Conservation (phyloP, 2,888 invertebrate species). For the Lasioglossum oenotherae region DNA sequence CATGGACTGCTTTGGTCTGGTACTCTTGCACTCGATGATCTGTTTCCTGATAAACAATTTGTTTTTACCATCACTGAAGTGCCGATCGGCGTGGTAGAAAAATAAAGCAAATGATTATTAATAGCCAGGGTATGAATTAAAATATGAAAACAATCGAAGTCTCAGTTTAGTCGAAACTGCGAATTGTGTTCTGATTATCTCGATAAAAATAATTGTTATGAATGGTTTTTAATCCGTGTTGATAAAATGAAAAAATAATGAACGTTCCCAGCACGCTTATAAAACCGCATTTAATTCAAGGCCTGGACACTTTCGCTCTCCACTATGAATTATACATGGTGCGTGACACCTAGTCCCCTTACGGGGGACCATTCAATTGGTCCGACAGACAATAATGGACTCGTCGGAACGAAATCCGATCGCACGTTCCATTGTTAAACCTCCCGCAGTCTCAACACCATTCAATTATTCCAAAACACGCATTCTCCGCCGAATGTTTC, state of each 20-base stretch:
- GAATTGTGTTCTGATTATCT: background rate
- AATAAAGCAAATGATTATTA: background rate
- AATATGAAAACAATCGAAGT: background rate
- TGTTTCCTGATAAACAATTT: background rate
- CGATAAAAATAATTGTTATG: background rate
- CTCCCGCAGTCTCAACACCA: background rate
- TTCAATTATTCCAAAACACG: background rate
- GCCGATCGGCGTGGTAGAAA: background rate
- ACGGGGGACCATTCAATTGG: conserved; percentile 16
- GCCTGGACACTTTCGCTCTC: conserved; percentile 15
- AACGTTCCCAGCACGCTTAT: background rate
- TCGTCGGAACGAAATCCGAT: background rate
- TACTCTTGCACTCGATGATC: background rate
- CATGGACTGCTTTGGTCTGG: background rate
- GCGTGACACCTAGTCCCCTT: background rate
- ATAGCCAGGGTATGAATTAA: background rate
- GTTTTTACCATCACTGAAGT: background rate
- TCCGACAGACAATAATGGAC: background rate
- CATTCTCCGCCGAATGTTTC: background rate
- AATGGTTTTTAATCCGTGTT: too few relatives aligned
- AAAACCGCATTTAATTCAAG: conserved; percentile 34
- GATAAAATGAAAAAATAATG: background rate
- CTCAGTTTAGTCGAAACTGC: background rate
- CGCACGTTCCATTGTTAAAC: conserved; percentile 2
- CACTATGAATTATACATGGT: conserved; percentile 63